phyloP scores from a whole-genome alignment of 2,113 vertebrate species.

The Nettapus auritus region DNA sequence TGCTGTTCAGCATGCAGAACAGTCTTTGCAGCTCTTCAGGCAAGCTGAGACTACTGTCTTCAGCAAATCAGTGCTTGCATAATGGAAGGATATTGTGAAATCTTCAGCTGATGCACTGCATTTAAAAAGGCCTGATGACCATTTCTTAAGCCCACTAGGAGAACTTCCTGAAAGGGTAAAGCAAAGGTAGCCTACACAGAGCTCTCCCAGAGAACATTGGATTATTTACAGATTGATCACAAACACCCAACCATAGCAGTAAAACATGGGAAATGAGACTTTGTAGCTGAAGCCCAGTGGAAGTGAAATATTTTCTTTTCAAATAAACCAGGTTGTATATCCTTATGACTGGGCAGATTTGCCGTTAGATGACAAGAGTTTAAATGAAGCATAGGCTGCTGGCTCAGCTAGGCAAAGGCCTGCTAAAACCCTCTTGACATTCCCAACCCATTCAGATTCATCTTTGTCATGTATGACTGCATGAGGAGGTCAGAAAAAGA shows the following conservation, averaged over 20 bases:
- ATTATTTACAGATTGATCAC: neutral
- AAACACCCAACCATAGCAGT: neutral
- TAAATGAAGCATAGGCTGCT: neutral
- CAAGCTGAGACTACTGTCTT: neutral
- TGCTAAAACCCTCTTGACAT: neutral
- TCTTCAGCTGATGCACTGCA: neutral
- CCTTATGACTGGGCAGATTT: neutral
- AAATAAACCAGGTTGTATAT: neutral
- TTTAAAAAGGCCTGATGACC: neutral
- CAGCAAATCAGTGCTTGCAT: neutral
- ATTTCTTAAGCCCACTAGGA: neutral
- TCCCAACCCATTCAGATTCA: neutral
- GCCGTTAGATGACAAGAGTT: neutral
- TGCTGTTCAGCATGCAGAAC: neutral
- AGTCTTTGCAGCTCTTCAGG: neutral
- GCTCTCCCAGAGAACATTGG: neutral
- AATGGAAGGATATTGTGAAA: neutral
- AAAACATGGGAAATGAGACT: neutral
- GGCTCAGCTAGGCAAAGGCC: neutral
- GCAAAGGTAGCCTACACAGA: neutral
- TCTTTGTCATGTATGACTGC: neutral
- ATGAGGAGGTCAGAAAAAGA: neutral
- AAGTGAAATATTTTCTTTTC: neutral
- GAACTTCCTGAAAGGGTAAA: neutral
- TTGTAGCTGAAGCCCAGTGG: neutral